Evolutionary conservation across 2,797 vertebrate species (phyloP), one percentile per base, ranked within the genome.

Genomic region (Intellagama lesueurii): DNA sequence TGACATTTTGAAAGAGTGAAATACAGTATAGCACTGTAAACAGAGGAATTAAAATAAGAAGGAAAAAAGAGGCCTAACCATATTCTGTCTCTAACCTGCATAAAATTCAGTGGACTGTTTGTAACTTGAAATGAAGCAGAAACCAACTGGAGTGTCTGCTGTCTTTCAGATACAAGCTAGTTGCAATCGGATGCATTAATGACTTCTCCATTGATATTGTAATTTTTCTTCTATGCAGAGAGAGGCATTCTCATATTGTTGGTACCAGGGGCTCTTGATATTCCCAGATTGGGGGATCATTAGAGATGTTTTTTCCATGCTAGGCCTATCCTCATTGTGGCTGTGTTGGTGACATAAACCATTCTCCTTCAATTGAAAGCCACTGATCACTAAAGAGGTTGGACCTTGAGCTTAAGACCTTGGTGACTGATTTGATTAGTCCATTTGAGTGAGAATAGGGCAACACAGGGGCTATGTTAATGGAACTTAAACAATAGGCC

Each of bases 401-500:
- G 95, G 93, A 97, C 96, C 94, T 94, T 95, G 94, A 96, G 95
- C 94, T 93, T 97, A 97, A 97, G 94, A 96, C 94, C 94, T 97
- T 95, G 94, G 97, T 97, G 97, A 97, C 97, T 96, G 94, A 97
- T 98, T 98, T 98, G 97, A 98, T 98, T 98, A 98, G 97, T 97
- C 96, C 97, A 97, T 97, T 97, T 94, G 94, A 97, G 97, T 97
- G 97, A 96, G 94, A 97, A 97, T 97, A 97, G 97, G 97, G 97
- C 96, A 97, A 97, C 97, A 97, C 95, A 96, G 97, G 97, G 97
- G 96, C 97, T 97, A 97, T 98, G 97, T 97, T 98, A 98, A 98
- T 97, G 97, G 96, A 95, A 96, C 93, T 95, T 96, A 98, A 98
- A 98, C 98, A 99, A 99, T 97, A 97, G 97, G 97, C 97, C 98